phyloP scores from a whole-genome alignment of 1,140 invertebrate genomes.

The Dinothrombium tinctorium region DNA sequence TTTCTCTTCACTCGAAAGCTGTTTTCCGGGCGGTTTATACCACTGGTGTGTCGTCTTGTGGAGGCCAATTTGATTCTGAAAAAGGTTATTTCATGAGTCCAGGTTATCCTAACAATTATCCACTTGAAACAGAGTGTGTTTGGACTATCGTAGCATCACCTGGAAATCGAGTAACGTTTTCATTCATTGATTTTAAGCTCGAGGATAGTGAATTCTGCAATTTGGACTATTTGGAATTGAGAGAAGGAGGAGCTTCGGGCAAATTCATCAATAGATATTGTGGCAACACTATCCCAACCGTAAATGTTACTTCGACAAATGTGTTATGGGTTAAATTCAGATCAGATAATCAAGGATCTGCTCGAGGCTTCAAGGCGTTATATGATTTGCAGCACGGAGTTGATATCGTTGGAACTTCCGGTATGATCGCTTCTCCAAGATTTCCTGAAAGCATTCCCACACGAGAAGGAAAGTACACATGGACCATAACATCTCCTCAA shows the following conservation, averaged over 20 bases:
- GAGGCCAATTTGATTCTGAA: constrained; percentile 26
- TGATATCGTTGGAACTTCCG: constrained; percentile 31
- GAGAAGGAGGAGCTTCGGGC: constrained; percentile 34
- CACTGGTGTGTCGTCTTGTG: background rate
- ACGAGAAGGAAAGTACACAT: background rate
- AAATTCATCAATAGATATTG: constrained; percentile 43
- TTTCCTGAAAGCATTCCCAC: constrained; percentile 31
- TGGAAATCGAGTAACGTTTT: constrained; percentile 52
- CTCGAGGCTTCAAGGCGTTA: constrained; percentile 45
- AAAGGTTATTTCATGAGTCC: constrained; percentile 85
- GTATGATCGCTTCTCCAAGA: constrained; percentile 46
- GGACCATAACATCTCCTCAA: constrained; percentile 7
- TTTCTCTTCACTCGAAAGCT: background rate
- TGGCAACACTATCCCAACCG: constrained; percentile 31
- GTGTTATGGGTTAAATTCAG: constrained; percentile 50
- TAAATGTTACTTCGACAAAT: background rate
- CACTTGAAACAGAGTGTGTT: constrained; percentile 41
- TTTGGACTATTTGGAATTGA: constrained; percentile 56
- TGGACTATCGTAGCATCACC: constrained; percentile 37
- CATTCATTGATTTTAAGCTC: constrained; percentile 91
- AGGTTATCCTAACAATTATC: constrained; percentile 54
- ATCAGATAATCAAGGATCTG: constrained; percentile 33
- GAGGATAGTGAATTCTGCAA: constrained; percentile 81
- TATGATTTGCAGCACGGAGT: constrained; percentile 38
- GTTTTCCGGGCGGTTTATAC: background rate